phyloP scores from a whole-genome alignment of 2,888 invertebrate genomes.

The Tanypteryx hageni region DNA sequence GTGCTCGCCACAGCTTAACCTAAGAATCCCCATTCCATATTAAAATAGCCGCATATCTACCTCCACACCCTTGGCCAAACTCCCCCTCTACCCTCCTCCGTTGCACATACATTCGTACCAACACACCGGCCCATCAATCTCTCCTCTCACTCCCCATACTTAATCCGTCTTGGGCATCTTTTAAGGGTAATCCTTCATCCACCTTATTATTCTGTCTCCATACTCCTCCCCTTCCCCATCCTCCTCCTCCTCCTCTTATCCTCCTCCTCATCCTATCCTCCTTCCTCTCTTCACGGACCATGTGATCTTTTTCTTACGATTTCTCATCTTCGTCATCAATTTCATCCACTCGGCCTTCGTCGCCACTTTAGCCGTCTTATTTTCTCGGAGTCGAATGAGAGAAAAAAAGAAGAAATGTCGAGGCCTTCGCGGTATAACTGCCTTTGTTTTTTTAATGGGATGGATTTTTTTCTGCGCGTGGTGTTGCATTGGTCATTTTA shows the following conservation, averaged over 20 bases:
- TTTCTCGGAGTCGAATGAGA: background rate
- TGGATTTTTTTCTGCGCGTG: background rate
- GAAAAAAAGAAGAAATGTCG: background rate
- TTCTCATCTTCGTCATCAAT: conserved; percentile 32
- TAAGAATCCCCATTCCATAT: background rate
- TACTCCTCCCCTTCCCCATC: conserved; percentile 9
- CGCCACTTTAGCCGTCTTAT: conserved; percentile 22
- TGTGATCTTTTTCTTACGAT: background rate
- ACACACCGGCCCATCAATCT: conserved; percentile 41
- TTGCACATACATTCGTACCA: background rate
- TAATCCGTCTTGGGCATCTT: conserved; percentile 43
- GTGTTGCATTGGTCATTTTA: background rate
- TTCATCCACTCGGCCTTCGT: conserved; percentile 11
- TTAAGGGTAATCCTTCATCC: conserved; percentile 55
- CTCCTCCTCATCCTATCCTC: background rate
- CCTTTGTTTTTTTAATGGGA: background rate
- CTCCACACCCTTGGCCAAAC: background rate
- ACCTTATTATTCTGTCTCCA: conserved; percentile 55
- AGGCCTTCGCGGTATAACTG: background rate
- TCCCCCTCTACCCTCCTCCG: background rate
- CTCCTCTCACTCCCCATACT: conserved; percentile 39
- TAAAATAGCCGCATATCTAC: background rate
- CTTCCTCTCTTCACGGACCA: background rate
- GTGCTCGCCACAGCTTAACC: background rate
- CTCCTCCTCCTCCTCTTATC: background rate